Conservation (phyloP, 1,140 invertebrate species). For the Polypedilum vanderplanki region DNA sequence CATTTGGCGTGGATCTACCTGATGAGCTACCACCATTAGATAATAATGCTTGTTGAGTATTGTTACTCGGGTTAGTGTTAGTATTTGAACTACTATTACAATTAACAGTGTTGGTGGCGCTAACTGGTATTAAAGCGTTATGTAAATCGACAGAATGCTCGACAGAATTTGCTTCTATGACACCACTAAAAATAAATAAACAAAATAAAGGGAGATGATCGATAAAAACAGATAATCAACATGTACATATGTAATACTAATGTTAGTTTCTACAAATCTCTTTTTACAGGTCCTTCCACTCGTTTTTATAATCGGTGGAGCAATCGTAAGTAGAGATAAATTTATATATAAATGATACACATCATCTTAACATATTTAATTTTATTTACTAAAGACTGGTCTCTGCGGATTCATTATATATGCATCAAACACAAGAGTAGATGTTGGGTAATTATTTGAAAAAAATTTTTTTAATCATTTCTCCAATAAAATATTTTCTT, state of each 20-base stretch:
- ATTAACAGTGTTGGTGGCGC: neutral
- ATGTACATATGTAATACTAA: neutral
- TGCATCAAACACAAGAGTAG: conserved; percentile 39
- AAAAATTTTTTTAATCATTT: conserved; percentile 29
- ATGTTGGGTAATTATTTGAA: conserved; percentile 41
- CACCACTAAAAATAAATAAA: conserved; percentile 27
- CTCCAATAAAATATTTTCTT: conserved; percentile 25
- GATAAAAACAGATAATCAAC: conserved; percentile 16
- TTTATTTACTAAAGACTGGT: neutral
- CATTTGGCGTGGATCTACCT: conserved; percentile 64
- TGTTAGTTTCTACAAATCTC: neutral
- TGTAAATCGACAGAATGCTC: conserved; percentile 20
- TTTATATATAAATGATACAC: neutral
- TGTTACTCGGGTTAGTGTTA: conserved; percentile 5
- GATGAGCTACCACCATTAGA: conserved; percentile 53
- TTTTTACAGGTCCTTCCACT: conserved; percentile 42
- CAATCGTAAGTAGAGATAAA: conserved; percentile 1
- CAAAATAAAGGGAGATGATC: conserved; percentile 41
- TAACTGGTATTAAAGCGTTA: conserved; percentile 20
- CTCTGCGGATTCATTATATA: conserved; percentile 35
- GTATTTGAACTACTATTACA: conserved; percentile 25
- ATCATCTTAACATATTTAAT: neutral
- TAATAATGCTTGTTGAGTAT: conserved; percentile 14
- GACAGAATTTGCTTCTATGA: conserved; percentile 14
- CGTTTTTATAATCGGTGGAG: conserved; percentile 33